Percentiles rank a stretch among this genome's conserved stretches.
phyloP scores from a whole-genome alignment of 2,113 vertebrate genomes.

The Rhinoderma darwinii region DNA sequence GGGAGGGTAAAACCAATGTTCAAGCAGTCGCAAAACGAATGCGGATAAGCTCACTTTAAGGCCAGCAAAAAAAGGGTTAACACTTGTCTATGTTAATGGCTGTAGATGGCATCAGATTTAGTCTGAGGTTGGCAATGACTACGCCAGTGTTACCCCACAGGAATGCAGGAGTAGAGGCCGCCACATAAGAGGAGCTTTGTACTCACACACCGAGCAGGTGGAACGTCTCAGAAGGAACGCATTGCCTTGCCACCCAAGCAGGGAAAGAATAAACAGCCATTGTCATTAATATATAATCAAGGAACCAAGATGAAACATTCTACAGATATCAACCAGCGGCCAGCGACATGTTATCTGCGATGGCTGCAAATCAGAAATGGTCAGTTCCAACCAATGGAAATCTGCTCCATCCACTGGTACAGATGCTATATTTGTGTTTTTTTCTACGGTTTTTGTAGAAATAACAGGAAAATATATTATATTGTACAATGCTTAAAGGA shows the following conservation, averaged over 20 bases:
- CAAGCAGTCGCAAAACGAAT: too few species aligned
- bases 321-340: background rate
- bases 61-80: background rate
- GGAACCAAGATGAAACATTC: background rate
- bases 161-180: conserved; percentile 6
- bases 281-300: conserved; percentile 30
- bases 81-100: background rate
- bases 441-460: too few species aligned
- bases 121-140: background rate
- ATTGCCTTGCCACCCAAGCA: background rate
- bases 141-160: conserved; percentile 1
- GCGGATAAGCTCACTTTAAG: too few species aligned
- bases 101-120: background rate
- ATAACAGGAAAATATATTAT: too few species aligned
- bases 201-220: background rate
- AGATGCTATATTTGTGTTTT: too few species aligned
- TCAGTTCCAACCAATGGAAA: too few species aligned
- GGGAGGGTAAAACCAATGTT: too few species aligned
- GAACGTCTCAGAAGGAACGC: background rate
- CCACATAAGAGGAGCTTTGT: conserved; percentile 44
- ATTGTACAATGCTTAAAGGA: too few species aligned
- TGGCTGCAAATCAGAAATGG: too few species aligned
- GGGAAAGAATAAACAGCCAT: conserved; percentile 33
- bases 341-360: too few species aligned
- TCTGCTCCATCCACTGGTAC: too few species aligned